Percentiles rank a stretch among this genome's conserved stretches.
Evolutionary conservation across 2,113 vertebrate species (phyloP).

Genomic region (Crotalus viridis): DNA sequence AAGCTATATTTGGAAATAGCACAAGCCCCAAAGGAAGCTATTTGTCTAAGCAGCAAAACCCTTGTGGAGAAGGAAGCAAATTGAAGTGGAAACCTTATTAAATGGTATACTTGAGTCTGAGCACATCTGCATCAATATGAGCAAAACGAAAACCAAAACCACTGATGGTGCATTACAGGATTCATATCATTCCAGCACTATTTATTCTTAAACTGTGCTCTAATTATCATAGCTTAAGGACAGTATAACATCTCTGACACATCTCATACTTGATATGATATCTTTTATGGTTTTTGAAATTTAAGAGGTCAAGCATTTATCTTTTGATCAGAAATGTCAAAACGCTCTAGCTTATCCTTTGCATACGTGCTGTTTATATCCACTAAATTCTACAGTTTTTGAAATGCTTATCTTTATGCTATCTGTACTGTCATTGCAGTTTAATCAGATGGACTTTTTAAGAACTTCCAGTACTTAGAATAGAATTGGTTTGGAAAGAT

Average conservation of each 20-base stretch:
- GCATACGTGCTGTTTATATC: not conserved
- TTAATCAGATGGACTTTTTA: conserved; percentile 14
- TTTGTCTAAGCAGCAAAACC: conserved; percentile 56
- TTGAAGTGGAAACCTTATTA: conserved; percentile 63
- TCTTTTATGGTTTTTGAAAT: conserved; percentile 20
- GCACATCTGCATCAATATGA: conserved; percentile 34
- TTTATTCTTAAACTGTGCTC: conserved; percentile 55
- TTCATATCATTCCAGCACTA: conserved; percentile 31
- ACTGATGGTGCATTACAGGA: conserved; percentile 52
- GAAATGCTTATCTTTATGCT: conserved; percentile 19
- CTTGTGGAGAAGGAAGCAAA: conserved; percentile 39
- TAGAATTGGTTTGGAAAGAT: not conserved
- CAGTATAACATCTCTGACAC: conserved; percentile 49
- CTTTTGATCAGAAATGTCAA: conserved; percentile 46
- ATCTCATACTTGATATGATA: conserved; percentile 32
- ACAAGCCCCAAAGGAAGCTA: conserved; percentile 57
- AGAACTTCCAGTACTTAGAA: not conserved
- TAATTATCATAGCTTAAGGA: conserved; percentile 59
- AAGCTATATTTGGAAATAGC: conserved; percentile 68
- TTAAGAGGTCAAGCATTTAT: conserved; percentile 43
- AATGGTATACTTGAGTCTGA: conserved; percentile 47
- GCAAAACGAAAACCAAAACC: conserved; percentile 40
- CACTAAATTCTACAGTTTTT: conserved; percentile 8
- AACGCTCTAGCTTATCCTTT: not conserved
- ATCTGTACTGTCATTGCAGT: not conserved